phyloP scores from a whole-genome alignment of 2,797 vertebrate genomes.

The Lemur catta region DNA sequence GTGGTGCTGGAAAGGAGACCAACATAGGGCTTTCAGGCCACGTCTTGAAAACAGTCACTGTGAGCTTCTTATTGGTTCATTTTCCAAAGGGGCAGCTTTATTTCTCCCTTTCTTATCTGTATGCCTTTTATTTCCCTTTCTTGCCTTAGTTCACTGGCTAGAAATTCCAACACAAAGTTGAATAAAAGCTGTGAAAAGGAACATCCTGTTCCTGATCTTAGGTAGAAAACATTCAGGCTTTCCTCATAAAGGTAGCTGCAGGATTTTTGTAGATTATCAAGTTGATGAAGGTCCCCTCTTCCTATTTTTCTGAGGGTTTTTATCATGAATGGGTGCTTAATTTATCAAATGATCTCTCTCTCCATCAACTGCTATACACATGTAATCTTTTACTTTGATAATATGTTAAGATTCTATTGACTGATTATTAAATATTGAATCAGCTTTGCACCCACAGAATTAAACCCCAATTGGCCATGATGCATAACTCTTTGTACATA shows the following conservation, averaged over 20 bases:
- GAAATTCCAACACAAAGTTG: not conserved
- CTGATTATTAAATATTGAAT: not conserved
- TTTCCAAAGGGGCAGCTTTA: not conserved
- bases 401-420: not conserved
- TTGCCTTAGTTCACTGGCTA: not conserved
- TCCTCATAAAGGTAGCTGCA: not conserved
- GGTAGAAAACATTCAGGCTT: not conserved
- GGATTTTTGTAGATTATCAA: not conserved
- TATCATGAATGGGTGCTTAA: not conserved
- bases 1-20: conserved; percentile 92
- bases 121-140: not conserved
- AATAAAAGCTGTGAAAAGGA: not conserved
- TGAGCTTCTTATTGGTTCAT: conserved; percentile 94
- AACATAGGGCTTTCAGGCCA: conserved; percentile 94
- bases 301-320: not conserved
- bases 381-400: not conserved
- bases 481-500: not conserved
- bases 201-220: not conserved
- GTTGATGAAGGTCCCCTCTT: not conserved
- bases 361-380: not conserved
- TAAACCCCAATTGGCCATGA: not conserved
- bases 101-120: not conserved
- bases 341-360: not conserved
- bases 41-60: conserved; percentile 95
- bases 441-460: not conserved